Percentiles rank a stretch among this genome's conserved stretches.
These are phyloP conservation scores for Corythornis madagascariensis DNA, from an alignment of 2,113 vertebrate genomes.

Conservation along the genomic window DNA sequence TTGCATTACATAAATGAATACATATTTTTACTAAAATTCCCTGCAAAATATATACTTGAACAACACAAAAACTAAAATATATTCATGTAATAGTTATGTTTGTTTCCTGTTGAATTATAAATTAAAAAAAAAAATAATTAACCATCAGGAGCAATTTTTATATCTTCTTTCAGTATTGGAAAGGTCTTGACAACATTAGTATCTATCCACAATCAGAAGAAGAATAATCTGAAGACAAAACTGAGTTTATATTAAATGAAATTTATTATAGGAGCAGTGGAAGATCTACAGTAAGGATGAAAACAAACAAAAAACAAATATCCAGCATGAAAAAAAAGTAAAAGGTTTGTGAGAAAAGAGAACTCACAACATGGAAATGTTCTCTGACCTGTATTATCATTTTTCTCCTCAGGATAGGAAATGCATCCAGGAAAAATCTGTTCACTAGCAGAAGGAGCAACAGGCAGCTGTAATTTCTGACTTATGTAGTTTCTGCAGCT, in stretches of 20 bases:
- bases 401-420: background rate
- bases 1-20: background rate
- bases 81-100: background rate
- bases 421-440: background rate
- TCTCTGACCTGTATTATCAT: constrained; percentile 67
- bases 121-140: background rate
- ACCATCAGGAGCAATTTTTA: background rate
- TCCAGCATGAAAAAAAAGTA: background rate
- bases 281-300: background rate
- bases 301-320: background rate
- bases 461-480: constrained; percentile 67
- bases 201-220: background rate
- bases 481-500: constrained; percentile 83
- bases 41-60: background rate
- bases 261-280: background rate
- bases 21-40: background rate
- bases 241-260: background rate
- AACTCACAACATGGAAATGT: background rate
- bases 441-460: constrained; percentile 3
- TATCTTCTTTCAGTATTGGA: background rate
- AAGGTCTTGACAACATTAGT: background rate
- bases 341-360: background rate
- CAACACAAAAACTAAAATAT: background rate
- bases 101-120: background rate
- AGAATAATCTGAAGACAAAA: constrained; percentile 9